Evolutionary conservation across 2,113 vertebrate species (phyloP).

Genomic region (Elaphurus davidianus): DNA sequence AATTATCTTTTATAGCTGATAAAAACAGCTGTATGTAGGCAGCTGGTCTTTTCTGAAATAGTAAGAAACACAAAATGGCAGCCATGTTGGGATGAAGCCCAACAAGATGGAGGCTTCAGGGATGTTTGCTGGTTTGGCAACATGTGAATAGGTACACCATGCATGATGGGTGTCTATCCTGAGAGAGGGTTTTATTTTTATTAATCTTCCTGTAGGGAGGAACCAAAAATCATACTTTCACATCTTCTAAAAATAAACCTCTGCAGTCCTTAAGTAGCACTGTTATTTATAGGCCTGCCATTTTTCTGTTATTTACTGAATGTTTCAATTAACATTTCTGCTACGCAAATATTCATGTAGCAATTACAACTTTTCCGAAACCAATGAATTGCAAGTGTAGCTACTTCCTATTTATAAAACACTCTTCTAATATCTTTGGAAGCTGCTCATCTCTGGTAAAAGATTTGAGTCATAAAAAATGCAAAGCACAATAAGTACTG

Average conservation of each 20-base stretch:
- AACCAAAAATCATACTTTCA: slow-evolving; percentile 28
- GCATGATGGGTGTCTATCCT: background rate
- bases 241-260: slow-evolving; percentile 20
- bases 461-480: slow-evolving; percentile 73
- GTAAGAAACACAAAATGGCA: slow-evolving; percentile 75
- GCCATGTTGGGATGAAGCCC: background rate
- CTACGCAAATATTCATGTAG: slow-evolving; percentile 38
- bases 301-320: slow-evolving; percentile 48
- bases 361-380: slow-evolving; percentile 68
- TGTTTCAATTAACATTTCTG: background rate
- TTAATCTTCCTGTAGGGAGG: background rate
- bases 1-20: slow-evolving; percentile 78
- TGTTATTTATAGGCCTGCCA: slow-evolving; percentile 45
- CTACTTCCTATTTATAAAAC: slow-evolving; percentile 69
- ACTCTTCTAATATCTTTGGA: slow-evolving; percentile 50
- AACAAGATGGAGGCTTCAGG: background rate
- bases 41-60: slow-evolving; percentile 55
- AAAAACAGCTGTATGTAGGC: slow-evolving; percentile 75
- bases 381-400: slow-evolving; percentile 75
- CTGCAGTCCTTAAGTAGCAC: background rate
- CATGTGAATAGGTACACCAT: background rate
- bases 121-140: background rate
- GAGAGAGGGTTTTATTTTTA: slow-evolving; percentile 8
- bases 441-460: slow-evolving; percentile 64
- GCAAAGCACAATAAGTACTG: slow-evolving; percentile 42